Evolutionary conservation across 2,888 invertebrate genomes (phyloP).

Genomic region (Boloria selene): DNA sequence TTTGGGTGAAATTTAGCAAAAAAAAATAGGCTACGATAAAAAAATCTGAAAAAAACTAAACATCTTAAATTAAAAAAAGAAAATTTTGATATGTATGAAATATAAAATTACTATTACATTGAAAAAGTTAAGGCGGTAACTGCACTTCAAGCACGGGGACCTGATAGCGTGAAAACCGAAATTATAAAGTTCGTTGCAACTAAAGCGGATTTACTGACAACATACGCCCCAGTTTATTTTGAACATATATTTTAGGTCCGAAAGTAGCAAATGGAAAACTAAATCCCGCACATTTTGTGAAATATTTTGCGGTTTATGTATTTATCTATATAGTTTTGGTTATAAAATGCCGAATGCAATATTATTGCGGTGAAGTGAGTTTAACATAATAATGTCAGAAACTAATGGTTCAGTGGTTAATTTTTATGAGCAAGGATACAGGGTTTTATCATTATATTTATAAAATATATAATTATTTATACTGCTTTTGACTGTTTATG

Average conservation of each 20-base stretch:
- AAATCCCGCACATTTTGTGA: slow-evolving; percentile 16
- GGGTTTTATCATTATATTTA: too few relatives aligned
- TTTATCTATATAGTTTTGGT: slow-evolving; percentile 17
- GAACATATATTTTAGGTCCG: slow-evolving; percentile 24
- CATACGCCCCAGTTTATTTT: slow-evolving; percentile 32
- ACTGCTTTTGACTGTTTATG: too few relatives aligned
- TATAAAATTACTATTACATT: not conserved
- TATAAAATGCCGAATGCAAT: slow-evolving; percentile 16
- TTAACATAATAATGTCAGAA: slow-evolving; percentile 17
- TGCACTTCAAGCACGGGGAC: not conserved
- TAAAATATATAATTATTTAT: too few relatives aligned
- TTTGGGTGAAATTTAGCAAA: too few relatives aligned
- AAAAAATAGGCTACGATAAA: too few relatives aligned
- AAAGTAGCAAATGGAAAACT: slow-evolving; percentile 32
- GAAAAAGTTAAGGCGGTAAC: not conserved
- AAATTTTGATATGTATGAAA: too few relatives aligned
- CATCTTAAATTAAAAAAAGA: too few relatives aligned
- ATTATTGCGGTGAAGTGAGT: slow-evolving; percentile 21
- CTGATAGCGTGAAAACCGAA: slow-evolving; percentile 25
- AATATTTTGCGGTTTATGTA: slow-evolving; percentile 24
- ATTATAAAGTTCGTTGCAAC: slow-evolving; percentile 21
- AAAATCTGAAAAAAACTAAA: too few relatives aligned
- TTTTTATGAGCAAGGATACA: not conserved
- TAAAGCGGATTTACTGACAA: slow-evolving; percentile 33
- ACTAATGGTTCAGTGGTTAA: not conserved